Evolutionary conservation across 2,888 invertebrate species (phyloP), one percentile per base, ranked within the genome.

Genomic region (Conistra vaccinii): DNA sequence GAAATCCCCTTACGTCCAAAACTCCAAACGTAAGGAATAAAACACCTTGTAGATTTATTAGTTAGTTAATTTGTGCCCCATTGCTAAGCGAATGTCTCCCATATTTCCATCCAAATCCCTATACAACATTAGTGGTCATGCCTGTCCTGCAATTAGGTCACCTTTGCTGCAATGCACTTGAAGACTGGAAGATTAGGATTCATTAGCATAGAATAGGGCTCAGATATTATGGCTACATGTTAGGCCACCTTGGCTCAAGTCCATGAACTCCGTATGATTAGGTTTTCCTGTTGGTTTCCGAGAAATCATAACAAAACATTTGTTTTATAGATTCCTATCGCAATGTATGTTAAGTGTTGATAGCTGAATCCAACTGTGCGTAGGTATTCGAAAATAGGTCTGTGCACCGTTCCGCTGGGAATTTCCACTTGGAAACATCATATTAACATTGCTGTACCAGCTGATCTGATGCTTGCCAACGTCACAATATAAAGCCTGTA

Each of bases 401-500:
- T n/a, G n/a, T 60, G 32, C 39, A 45, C 63, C 39, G 61, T 66
- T 62, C 66, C 35, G 74, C 23, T 29, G 55, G 35, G 12, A 53
- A 48, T 45, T 48, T 48, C 48, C 45, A 17, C 45, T 20, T 0
- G 23, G 23, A 9, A 48, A 51, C 39, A 69, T 67, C 17, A 61
- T 53, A 62, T 51, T 66, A 69, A 39, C n/a, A 69, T 63, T 51
- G 55, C 61, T 20, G 20, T 73, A 57, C 69, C 53, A 45, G 57
- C 53, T 69, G 74, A 66, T 73, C 17, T 63, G 32, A 66, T 55
- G 23, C 42, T 51, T 35, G 29, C 20, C 20, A 7, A 57, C 79
- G 61, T 73, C 84, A 74, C 68, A 61, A 75, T 42, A 74, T 35
- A 70, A 71, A 80, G 57, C 29, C 53, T 39, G 39, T 66, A 57